Base-by-base conservation (phyloP, 1,140 invertebrate genomes). In the Gryon sp. region DNA sequence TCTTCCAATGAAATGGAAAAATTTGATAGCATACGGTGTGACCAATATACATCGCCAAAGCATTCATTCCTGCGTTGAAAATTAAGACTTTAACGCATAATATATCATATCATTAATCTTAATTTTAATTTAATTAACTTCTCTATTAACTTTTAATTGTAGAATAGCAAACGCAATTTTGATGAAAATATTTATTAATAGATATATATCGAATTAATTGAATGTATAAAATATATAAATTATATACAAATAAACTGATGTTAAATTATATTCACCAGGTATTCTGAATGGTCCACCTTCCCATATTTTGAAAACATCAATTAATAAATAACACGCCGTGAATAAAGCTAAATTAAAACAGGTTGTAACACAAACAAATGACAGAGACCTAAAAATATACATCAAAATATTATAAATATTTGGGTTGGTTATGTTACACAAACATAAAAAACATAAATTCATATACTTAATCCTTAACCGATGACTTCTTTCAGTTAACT, bases 11-110 rank as follows among this genome's bases (percentile, higher is more conserved):
- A 87, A 94, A 98, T 0, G 93, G 97, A 87, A 98, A 95, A 77
- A 95, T 92, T 72, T 93, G 90, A 24, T 92, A 92, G 76, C 95
- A 93, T 0, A 98, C 77, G 4, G 90, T 91, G 83, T 98, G 96
- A 0, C 96, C 95, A 3, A 96, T 88, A 84, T 97, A 98, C 66
- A 98, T 90, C 3, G 96, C 88, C 14, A 98, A 92, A 4, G 96
- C 92, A 88, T 99, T 99, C 92, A 97, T 96, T 15, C 97, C 97
- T 90, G 91, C 89, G 74, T 93, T 52, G 24, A 53, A 66, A 32
- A 60, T 32, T 15, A 52, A 14, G 6, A 24, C 36, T 50, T 41
- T 19, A 57, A 45, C 50, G 16, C 18, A 18, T 57, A 18, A 53
- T n/a, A 12, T 16, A 24, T 48, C 14, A 46, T 1, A 7, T 16